Conservation (phyloP, 1,140 invertebrate genomes). For the Meloidogyne hapla region DNA sequence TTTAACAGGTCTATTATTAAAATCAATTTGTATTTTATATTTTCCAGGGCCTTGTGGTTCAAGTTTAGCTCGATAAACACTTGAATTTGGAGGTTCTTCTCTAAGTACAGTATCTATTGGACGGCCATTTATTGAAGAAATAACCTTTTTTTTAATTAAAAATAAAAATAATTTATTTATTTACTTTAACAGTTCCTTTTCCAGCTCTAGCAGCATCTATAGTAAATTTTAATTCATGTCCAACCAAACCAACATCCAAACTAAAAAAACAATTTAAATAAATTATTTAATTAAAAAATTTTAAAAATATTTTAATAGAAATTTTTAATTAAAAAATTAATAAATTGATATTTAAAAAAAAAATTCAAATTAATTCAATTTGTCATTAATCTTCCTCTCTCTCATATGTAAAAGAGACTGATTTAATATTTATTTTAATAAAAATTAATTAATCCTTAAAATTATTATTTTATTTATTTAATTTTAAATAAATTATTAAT, state of each 20-base stretch:
- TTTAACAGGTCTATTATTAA: conserved; percentile 91
- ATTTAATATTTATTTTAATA: too few relatives aligned
- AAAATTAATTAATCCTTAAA: too few relatives aligned
- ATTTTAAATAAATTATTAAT: too few relatives aligned
- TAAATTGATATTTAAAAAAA: too few relatives aligned
- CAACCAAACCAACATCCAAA: conserved; percentile 75
- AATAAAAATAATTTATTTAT: neutral
- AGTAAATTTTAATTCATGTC: conserved; percentile 78
- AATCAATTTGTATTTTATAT: conserved; percentile 87
- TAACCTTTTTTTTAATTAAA: neutral
- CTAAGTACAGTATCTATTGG: conserved; percentile 81
- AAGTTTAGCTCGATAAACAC: conserved; percentile 67
- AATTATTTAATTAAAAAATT: neutral
- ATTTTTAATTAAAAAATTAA: too few relatives aligned
- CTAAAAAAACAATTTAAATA: neutral
- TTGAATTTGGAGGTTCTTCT: conserved; percentile 71
- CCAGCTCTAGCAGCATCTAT: conserved; percentile 81
- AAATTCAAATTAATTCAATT: too few relatives aligned
- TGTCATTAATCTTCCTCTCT: too few relatives aligned
- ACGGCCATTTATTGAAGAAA: conserved; percentile 61
- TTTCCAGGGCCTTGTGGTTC: conserved; percentile 83
- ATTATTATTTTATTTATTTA: too few relatives aligned
- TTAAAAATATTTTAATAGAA: too few relatives aligned
- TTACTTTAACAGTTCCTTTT: conserved; percentile 76
- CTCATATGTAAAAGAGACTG: too few relatives aligned